Percentiles rank a stretch among this genome's conserved stretches.
phyloP scores from a whole-genome alignment of 2,113 vertebrate species.

The Neoarius graeffei region DNA sequence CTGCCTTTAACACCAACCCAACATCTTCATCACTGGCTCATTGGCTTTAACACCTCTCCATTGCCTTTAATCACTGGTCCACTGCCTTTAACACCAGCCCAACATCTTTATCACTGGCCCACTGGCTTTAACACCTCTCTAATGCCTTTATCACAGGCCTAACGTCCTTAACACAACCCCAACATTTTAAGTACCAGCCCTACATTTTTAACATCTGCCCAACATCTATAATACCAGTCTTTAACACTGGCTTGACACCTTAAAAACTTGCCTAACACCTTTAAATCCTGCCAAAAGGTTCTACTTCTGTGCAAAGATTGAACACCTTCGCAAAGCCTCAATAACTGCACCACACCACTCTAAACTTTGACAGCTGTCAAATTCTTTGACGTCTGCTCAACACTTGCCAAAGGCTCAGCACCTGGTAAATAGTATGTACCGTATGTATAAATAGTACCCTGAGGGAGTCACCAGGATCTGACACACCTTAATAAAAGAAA shows the following conservation, averaged over 20 bases:
- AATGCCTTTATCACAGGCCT: neutral
- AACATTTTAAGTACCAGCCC: neutral
- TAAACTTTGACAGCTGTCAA: too few relatives aligned
- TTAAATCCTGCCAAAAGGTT: neutral
- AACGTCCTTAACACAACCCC: neutral
- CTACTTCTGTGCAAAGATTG: neutral
- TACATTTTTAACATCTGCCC: neutral
- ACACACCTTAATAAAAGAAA: slow-evolving; percentile 39
- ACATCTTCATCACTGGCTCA: neutral
- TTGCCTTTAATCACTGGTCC: neutral
- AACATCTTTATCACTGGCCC: neutral
- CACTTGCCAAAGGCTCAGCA: too few relatives aligned
- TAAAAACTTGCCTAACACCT: neutral
- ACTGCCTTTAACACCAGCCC: neutral
- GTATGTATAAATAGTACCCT: slow-evolving; percentile 6
- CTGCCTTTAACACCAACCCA: neutral
- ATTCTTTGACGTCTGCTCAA: too few relatives aligned
- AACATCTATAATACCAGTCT: neutral
- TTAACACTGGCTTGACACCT: neutral
- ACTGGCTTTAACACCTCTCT: neutral
- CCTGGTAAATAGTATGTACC: neutral
- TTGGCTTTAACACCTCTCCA: neutral
- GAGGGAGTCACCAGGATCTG: slow-evolving; percentile 49
- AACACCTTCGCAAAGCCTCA: neutral
- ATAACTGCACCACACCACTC: neutral